Evolutionary conservation across 1,140 invertebrate genomes (phyloP), one percentile per base, ranked within the genome.

Genomic region (Apis dorsata): DNA sequence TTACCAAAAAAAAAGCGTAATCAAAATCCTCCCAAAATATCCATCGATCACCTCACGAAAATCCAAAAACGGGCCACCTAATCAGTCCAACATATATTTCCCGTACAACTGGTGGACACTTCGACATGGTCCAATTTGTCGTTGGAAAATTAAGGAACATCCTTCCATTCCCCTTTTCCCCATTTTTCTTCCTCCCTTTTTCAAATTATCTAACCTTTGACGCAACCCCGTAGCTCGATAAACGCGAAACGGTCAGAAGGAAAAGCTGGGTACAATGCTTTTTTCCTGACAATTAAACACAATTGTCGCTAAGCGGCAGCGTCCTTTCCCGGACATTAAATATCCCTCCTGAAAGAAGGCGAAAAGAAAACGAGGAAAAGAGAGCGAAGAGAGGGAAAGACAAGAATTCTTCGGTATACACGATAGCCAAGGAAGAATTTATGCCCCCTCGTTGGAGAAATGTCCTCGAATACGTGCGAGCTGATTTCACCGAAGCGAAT

Each of bases 201-300:
- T 13, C n/a, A 44, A 79, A 71, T 60, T 71, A 51, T 62, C 77
- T 51, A 71, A 79, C 66, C 55, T 70, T 79, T 21, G 77, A 79
- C 65, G 49, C 28, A 24, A 19, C 8, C 68, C 44, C 55, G 11
- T n/a, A 21, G 53, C 55, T 71, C 24, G 57, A 51, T 59, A 49
- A 70, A 59, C 77, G 77, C 55, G 66, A 28, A 24, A 5, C 19
- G 55, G 9, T 66, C 44, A n/a, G 15, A 28, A 68, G 51, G 28
- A 34, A 53, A 72, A 24, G 11, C 7, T 11, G n/a, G 10, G 24
- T 5, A 24, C n/a, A 24, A 9, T 53, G 55, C 63, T 74, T 82
- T 81, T 82, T 82, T 82, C 81, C 74, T 28, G 81, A 44, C 74
- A 82, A 82, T 82, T 82, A 82, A 82, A 82, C 81, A 24, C 81